Conservation (phyloP, 2,888 invertebrate species). For the Myathropa florea region DNA sequence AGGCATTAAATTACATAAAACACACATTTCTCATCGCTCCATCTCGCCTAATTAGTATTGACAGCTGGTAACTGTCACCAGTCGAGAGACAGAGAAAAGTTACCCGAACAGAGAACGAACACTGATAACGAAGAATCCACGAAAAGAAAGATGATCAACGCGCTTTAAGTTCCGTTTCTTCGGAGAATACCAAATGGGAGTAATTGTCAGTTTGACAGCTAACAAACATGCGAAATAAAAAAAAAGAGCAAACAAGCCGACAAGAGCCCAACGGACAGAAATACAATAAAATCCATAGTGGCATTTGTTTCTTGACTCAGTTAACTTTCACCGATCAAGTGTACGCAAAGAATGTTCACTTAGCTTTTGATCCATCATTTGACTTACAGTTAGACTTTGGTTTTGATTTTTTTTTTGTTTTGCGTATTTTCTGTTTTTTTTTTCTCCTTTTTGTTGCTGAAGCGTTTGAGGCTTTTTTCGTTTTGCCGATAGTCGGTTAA, state of each 20-base stretch:
- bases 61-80: conserved; percentile 25
- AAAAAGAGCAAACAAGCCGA: neutral
- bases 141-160: neutral
- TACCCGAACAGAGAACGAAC: neutral
- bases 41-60: conserved; percentile 27
- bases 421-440: neutral
- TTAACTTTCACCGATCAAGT: conserved; percentile 20
- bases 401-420: neutral
- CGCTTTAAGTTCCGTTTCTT: conserved; percentile 10
- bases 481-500: conserved; percentile 18
- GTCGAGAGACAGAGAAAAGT: neutral
- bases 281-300: neutral
- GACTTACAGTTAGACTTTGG: conserved; percentile 6
- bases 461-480: neutral
- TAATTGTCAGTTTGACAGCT: conserved; percentile 45
- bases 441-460: neutral
- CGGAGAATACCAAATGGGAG: conserved; percentile 4
- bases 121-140: neutral
- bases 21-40: neutral
- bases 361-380: conserved; percentile 8
- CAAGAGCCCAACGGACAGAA: neutral
- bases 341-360: neutral
- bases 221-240: conserved; percentile 12
- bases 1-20: conserved; percentile 30
- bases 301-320: neutral